Percentiles rank a stretch among this genome's conserved stretches.
Conservation (phyloP, 2,113 vertebrate species). For the Sclerurus mexicanus region DNA sequence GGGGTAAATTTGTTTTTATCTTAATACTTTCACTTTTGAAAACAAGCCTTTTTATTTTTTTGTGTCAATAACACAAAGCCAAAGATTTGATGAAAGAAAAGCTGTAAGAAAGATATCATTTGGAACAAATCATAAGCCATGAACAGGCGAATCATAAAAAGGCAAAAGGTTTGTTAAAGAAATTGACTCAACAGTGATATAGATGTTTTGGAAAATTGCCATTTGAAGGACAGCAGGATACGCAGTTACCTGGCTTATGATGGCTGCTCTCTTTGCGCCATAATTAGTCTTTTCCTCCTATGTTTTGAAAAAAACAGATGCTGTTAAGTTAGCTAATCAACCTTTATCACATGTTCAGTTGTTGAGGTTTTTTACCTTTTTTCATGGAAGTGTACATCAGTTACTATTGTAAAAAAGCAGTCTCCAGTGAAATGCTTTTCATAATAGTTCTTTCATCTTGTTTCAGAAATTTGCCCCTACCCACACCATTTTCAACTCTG, state of each 20-base stretch:
- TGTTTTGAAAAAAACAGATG: neutral
- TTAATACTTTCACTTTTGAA: neutral
- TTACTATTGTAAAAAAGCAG: neutral
- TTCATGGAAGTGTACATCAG: neutral
- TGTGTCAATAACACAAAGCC: neutral
- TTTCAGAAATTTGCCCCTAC: neutral
- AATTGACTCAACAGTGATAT: neutral
- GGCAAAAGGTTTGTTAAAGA: neutral
- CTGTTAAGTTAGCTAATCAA: neutral
- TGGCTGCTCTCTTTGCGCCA: neutral
- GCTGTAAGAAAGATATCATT: neutral
- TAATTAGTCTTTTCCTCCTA: neutral
- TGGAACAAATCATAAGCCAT: neutral
- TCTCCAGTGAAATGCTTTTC: neutral
- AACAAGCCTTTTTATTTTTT: neutral
- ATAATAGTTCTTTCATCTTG: neutral
- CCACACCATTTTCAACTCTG: neutral
- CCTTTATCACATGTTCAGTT: neutral
- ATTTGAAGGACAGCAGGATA: neutral
- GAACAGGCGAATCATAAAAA: neutral
- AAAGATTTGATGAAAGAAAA: neutral
- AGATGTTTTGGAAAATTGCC: neutral
- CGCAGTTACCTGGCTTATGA: neutral
- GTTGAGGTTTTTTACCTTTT: neutral
- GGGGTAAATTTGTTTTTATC: neutral